Percentiles rank a stretch among this genome's conserved stretches.
These are phyloP conservation scores for Orgyia antiqua DNA, from an alignment of 2,888 invertebrate species.

Conservation along the genomic window DNA sequence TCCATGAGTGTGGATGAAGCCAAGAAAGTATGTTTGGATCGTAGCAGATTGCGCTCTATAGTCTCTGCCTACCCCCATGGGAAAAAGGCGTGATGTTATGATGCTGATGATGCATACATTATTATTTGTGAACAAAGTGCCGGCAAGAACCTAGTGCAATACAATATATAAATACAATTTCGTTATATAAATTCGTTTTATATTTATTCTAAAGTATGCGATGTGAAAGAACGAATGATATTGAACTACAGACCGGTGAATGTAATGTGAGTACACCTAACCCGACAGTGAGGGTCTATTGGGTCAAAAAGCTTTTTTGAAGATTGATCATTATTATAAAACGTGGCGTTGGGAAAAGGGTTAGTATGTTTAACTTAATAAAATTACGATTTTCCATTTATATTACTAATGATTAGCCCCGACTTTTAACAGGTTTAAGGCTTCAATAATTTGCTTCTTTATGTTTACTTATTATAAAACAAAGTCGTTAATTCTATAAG, in stretches of 20 bases:
- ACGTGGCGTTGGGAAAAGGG: conserved; percentile 2
- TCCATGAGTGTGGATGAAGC: no score
- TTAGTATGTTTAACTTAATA: conserved; percentile 6
- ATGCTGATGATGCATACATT: no score
- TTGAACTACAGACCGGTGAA: conserved; percentile 18
- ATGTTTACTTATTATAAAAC: no score
- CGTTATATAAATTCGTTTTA: conserved; percentile 23
- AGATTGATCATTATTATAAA: conserved; percentile 18
- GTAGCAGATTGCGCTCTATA: no score
- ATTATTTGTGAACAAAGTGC: neutral
- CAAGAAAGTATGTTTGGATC: no score
- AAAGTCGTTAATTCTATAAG: no score
- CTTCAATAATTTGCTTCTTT: no score
- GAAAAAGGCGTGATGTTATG: no score
- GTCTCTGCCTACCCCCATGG: no score
- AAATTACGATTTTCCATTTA: no score
- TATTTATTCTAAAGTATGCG: conserved; percentile 15
- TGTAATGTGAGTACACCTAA: conserved; percentile 20
- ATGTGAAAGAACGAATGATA: conserved; percentile 24
- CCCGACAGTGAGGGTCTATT: conserved; percentile 12
- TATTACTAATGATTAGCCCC: no score
- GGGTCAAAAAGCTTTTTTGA: conserved; percentile 21
- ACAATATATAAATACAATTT: neutral
- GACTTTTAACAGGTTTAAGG: no score
- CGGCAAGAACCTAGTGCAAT: neutral